Conservation (phyloP, 2,888 invertebrate species). For the Petrolisthes cinctipes region DNA sequence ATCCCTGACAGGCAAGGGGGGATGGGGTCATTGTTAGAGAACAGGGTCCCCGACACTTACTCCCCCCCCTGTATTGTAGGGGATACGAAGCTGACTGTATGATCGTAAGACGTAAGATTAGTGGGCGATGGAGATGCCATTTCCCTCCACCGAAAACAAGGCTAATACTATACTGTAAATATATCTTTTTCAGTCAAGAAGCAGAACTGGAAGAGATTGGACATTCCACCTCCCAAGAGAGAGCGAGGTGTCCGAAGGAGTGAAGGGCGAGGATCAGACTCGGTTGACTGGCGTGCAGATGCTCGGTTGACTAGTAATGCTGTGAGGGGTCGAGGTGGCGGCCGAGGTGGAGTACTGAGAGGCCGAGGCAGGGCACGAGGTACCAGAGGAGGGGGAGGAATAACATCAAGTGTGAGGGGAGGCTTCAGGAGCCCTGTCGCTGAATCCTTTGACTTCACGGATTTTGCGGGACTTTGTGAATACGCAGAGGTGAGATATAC, state of each 20-base stretch:
- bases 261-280: slow-evolving; percentile 41
- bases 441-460: slow-evolving; percentile 70
- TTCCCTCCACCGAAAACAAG: too few relatives aligned
- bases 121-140: too few relatives aligned
- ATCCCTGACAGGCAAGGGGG: too few relatives aligned
- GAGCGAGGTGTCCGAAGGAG: slow-evolving; percentile 50
- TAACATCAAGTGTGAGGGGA: slow-evolving; percentile 59
- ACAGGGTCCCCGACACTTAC: too few relatives aligned
- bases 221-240: slow-evolving; percentile 73
- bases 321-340: slow-evolving; percentile 34
- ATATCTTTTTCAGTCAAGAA: slow-evolving; percentile 72
- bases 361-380: slow-evolving; percentile 63
- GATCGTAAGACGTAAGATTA: too few relatives aligned
- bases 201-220: slow-evolving; percentile 93
- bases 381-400: slow-evolving; percentile 60
- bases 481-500: slow-evolving; percentile 70
- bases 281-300: slow-evolving; percentile 54
- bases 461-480: neutral
- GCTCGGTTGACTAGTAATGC: slow-evolving; percentile 28
- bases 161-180: slow-evolving; percentile 15
- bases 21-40: too few relatives aligned
- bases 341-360: slow-evolving; percentile 36
- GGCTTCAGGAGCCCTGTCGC: slow-evolving; percentile 70
- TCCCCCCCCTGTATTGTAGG: too few relatives aligned
- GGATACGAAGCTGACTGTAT: too few relatives aligned